phyloP scores from a whole-genome alignment of 2,113 vertebrate genomes.

The Ceuthmochares aereus region DNA sequence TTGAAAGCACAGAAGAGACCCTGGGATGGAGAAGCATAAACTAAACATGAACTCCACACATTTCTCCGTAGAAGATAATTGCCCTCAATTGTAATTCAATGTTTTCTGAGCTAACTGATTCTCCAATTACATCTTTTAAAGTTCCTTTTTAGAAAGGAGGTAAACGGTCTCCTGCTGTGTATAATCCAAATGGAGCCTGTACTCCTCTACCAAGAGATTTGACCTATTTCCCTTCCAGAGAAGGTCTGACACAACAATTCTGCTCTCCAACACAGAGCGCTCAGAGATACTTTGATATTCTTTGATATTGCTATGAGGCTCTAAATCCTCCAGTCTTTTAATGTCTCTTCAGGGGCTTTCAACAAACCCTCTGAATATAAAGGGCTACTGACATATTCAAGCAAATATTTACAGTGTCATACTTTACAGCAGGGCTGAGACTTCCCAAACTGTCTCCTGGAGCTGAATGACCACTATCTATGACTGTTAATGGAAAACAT shows the following conservation, averaged over 20 bases:
- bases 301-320: not conserved
- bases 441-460: not conserved
- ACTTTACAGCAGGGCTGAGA: not conserved
- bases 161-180: conserved; percentile 45
- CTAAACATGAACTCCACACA: not conserved
- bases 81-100: not conserved
- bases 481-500: not conserved
- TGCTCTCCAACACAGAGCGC: not conserved
- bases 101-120: conserved; percentile 11
- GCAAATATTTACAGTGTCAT: conserved; percentile 29
- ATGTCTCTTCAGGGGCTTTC: conserved; percentile 32
- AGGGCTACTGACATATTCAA: not conserved
- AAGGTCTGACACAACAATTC: not conserved
- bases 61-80: conserved; percentile 33
- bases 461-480: not conserved
- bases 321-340: conserved; percentile 27
- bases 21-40: not conserved
- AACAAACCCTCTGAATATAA: conserved; percentile 23
- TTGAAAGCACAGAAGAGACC: not conserved
- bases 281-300: conserved; percentile 39
- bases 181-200: not conserved
- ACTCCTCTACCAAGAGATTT: not conserved
- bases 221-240: not conserved
- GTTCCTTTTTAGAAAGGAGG: not conserved
- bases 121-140: conserved; percentile 19